phyloP scores from a whole-genome alignment of 1,140 invertebrate genomes.

The Subanguina moxae region DNA sequence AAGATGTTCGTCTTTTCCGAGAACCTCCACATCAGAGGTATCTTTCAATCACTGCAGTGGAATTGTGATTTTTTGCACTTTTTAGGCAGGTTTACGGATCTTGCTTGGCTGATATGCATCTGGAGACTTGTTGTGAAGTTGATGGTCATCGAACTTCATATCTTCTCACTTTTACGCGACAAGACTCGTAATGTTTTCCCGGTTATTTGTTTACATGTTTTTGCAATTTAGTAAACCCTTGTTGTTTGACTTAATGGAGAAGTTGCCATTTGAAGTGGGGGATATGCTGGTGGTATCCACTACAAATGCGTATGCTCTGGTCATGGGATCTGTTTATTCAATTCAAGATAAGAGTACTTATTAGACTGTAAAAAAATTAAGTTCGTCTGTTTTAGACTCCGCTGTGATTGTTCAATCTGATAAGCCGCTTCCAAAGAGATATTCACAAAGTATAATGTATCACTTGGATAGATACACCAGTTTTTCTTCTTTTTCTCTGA shows the following conservation, averaged over 20 bases:
- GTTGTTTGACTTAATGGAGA: not conserved
- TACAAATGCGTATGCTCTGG: not conserved
- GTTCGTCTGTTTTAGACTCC: not conserved
- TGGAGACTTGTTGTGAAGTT: not conserved
- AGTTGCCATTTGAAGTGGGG: constrained; percentile 8
- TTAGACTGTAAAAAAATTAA: not conserved
- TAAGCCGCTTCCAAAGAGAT: not conserved
- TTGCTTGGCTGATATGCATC: constrained; percentile 25
- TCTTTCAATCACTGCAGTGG: not conserved
- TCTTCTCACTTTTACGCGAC: not conserved
- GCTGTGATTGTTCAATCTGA: not conserved
- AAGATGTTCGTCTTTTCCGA: constrained; percentile 10
- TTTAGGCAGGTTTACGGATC: constrained; percentile 17
- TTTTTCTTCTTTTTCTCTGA: not conserved
- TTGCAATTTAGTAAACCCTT: not conserved
- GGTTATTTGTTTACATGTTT: not conserved
- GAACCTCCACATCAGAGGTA: constrained; percentile 17
- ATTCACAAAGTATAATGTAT: not conserved
- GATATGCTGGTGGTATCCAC: not conserved
- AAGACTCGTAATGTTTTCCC: not conserved
- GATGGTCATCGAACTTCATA: not conserved
- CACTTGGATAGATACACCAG: constrained; percentile 8
- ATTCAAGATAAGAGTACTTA: not conserved
- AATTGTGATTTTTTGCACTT: constrained; percentile 1
- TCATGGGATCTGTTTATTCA: not conserved